These are phyloP conservation scores for Hestina assimilis DNA, from an alignment of 1,140 invertebrate genomes.

Conservation along the genomic window DNA sequence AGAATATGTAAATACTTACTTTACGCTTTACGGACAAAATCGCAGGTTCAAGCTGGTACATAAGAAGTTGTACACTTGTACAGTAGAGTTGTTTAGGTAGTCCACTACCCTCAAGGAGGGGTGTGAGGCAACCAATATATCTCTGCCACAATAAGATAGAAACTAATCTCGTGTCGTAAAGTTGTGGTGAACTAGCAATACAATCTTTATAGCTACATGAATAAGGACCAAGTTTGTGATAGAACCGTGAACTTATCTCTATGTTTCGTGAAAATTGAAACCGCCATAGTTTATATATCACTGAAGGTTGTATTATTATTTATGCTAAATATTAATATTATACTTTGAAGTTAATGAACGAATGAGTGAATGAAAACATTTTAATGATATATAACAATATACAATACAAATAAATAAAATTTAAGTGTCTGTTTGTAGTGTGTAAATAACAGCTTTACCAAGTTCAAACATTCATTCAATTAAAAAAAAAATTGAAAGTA, in stretches of 20 bases:
- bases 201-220: not conserved
- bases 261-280: conserved; percentile 10
- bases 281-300: conserved; percentile 1
- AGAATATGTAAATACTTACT: too few species aligned
- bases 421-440: too few species aligned
- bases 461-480: too few species aligned
- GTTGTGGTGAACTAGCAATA: not conserved
- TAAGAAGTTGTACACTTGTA: too few species aligned
- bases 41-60: not conserved
- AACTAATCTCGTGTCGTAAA: conserved; percentile 23
- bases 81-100: conserved; percentile 18
- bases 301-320: not conserved
- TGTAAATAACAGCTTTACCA: too few species aligned
- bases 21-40: not conserved
- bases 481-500: too few species aligned
- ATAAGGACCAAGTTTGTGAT: conserved; percentile 1
- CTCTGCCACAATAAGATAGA: conserved; percentile 30
- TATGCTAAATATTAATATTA: not conserved
- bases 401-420: too few species aligned
- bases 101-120: conserved; percentile 19
- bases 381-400: too few species aligned
- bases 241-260: not conserved
- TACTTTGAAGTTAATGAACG: too few species aligned
- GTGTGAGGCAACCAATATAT: conserved; percentile 24
- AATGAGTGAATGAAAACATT: too few species aligned